Conservation (phyloP, 2,888 invertebrate genomes). For the Andrena flavipes region DNA sequence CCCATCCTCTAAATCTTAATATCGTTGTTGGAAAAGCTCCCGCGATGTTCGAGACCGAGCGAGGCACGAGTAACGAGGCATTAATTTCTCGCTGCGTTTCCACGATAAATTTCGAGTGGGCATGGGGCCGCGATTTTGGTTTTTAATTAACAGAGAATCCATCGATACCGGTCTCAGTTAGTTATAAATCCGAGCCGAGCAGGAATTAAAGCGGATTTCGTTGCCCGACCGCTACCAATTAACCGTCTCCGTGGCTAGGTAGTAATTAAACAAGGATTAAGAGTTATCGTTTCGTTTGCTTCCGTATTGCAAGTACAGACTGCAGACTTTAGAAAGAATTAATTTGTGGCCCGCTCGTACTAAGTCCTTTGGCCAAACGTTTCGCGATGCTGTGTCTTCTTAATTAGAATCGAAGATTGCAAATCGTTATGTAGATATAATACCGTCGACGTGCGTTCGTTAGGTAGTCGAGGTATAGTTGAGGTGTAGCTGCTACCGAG, state of each 20-base stretch:
- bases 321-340: conserved; percentile 6
- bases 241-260: background rate
- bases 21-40: background rate
- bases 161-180: conserved; percentile 22
- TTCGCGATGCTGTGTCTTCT: background rate
- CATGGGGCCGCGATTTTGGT: background rate
- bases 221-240: conserved; percentile 35
- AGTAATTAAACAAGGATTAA: conserved; percentile 43
- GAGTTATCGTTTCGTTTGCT: conserved; percentile 33
- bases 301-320: background rate
- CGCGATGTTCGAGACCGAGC: background rate
- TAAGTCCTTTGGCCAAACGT: background rate
- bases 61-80: background rate
- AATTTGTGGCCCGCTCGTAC: background rate
- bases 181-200: conserved; percentile 16
- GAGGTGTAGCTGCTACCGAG: background rate
- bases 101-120: background rate
- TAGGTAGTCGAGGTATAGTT: background rate
- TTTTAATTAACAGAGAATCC: conserved; percentile 31
- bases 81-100: conserved; percentile 8
- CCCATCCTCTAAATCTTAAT: background rate
- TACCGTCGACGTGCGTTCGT: background rate
- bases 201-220: conserved; percentile 33
- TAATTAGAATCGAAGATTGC: conserved; percentile 7
- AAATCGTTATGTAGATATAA: background rate